A percentile compares a stretch with the other conserved stretches of the same genome.
Conservation (phyloP, 1,140 invertebrate genomes). For the Drosophila prosaltans region DNA sequence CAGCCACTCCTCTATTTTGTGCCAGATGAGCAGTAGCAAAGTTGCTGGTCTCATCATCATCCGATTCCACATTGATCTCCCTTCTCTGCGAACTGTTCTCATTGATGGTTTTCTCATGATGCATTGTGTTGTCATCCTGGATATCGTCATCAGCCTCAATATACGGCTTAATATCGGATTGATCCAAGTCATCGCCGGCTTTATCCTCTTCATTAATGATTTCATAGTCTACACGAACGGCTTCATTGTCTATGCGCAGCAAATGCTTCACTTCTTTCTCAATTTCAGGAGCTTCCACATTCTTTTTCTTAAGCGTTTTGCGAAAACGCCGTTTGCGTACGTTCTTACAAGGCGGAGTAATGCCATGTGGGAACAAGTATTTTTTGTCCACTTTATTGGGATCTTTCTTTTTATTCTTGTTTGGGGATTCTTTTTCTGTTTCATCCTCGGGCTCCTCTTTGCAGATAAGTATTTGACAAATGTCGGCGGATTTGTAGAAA, state of each 20-base stretch:
- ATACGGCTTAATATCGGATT: slow-evolving; percentile 84
- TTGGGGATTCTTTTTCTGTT: slow-evolving; percentile 91
- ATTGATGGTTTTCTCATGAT: slow-evolving; percentile 59
- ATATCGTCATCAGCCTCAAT: slow-evolving; percentile 84
- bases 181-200: slow-evolving; percentile 82
- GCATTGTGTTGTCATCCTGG: slow-evolving; percentile 68
- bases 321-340: slow-evolving; percentile 95
- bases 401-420: slow-evolving; percentile 95
- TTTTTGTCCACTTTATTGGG: slow-evolving; percentile 97
- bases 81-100: slow-evolving; percentile 55
- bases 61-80: slow-evolving; percentile 82
- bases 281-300: slow-evolving; percentile 98
- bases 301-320: slow-evolving; percentile 98
- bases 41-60: slow-evolving; percentile 75
- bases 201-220: slow-evolving; percentile 94
- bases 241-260: slow-evolving; percentile 95
- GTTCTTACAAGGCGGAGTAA: slow-evolving; percentile 97
- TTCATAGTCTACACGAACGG: slow-evolving; percentile 95
- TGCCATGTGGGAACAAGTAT: slow-evolving; percentile 95
- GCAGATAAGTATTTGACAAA: slow-evolving; percentile 96
- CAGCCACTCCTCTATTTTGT: slow-evolving; percentile 84
- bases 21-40: slow-evolving; percentile 65
- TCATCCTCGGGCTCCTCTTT: slow-evolving; percentile 93
- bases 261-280: slow-evolving; percentile 98
- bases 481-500: slow-evolving; percentile 98